Evolutionary conservation across 1,140 invertebrate species (phyloP).

Genomic region (Hypsibius dujardini): DNA sequence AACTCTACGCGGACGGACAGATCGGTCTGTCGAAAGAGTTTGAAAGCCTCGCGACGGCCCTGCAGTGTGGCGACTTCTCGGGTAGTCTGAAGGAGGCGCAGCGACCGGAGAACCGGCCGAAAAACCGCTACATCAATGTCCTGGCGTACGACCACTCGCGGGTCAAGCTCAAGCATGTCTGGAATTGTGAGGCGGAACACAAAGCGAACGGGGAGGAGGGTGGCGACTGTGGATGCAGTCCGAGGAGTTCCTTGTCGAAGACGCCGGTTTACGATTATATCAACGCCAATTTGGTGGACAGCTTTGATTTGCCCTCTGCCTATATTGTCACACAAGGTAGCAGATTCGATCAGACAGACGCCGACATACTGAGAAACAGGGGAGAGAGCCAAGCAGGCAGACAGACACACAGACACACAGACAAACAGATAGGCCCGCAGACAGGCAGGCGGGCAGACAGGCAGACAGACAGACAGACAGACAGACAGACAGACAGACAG

Average conservation of each 20-base stretch:
- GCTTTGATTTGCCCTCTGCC: not conserved
- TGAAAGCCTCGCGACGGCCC: constrained; percentile 36
- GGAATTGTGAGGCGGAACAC: too few relatives aligned
- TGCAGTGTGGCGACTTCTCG: not conserved
- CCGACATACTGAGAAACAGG: too few relatives aligned
- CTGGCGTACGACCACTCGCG: not conserved
- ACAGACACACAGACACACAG: too few relatives aligned
- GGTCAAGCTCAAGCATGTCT: not conserved
- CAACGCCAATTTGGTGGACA: constrained; percentile 5
- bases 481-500: too few relatives aligned
- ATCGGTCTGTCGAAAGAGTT: constrained; percentile 77
- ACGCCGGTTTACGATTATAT: not conserved
- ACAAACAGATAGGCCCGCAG: too few relatives aligned
- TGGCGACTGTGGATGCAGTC: not conserved
- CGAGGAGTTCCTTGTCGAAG: not conserved
- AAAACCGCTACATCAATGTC: constrained; percentile 9
- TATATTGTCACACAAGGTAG: not conserved
- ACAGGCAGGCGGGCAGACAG: too few relatives aligned
- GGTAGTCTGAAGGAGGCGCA: not conserved
- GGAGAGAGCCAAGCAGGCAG: too few relatives aligned
- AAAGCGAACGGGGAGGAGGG: not conserved
- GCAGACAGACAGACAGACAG: too few relatives aligned
- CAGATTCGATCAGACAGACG: too few relatives aligned
- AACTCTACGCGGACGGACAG: constrained; percentile 54
- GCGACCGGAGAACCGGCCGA: not conserved